phyloP scores from a whole-genome alignment of 1,140 invertebrate species.

The Zelostemma sp. region DNA sequence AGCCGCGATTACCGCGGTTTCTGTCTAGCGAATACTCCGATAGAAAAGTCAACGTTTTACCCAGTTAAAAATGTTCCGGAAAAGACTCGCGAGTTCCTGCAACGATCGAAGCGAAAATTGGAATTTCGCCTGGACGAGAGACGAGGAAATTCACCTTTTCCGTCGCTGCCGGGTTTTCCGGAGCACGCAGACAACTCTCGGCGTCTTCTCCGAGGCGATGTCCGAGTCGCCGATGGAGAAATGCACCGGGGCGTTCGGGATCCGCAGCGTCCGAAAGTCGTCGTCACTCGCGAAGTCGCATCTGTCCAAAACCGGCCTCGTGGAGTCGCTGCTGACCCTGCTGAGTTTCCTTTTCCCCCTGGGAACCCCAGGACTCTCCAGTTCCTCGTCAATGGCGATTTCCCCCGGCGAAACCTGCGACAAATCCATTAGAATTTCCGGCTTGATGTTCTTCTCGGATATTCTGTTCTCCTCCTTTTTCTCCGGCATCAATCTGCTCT shows the following conservation, averaged over 20 bases:
- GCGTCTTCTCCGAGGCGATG: not conserved
- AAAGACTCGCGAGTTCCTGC: too few relatives aligned
- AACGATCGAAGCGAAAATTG: too few relatives aligned
- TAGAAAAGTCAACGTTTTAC: too few relatives aligned
- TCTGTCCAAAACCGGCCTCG: constrained; percentile 16
- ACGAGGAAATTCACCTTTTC: constrained; percentile 22
- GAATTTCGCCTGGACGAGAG: too few relatives aligned
- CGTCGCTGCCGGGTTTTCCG: constrained; percentile 16
- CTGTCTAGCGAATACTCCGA: too few relatives aligned
- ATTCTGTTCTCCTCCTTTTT: constrained; percentile 46
- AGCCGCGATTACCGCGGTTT: too few relatives aligned
- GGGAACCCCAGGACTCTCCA: constrained; percentile 13
- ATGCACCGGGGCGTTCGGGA: constrained; percentile 10
- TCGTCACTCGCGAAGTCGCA: not conserved
- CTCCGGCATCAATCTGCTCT: constrained; percentile 43
- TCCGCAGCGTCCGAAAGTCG: not conserved
- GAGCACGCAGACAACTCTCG: not conserved
- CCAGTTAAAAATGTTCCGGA: too few relatives aligned
- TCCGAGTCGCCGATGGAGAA: constrained; percentile 34
- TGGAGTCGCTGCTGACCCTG: constrained; percentile 45
- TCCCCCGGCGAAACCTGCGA: constrained; percentile 51
- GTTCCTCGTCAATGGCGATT: constrained; percentile 18
- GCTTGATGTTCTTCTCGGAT: constrained; percentile 59
- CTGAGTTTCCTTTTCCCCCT: constrained; percentile 42
- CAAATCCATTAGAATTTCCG: constrained; percentile 60